Evolutionary conservation across 1,140 invertebrate species (phyloP), one percentile per base, ranked within the genome.

Genomic region (Aphis craccivora): DNA sequence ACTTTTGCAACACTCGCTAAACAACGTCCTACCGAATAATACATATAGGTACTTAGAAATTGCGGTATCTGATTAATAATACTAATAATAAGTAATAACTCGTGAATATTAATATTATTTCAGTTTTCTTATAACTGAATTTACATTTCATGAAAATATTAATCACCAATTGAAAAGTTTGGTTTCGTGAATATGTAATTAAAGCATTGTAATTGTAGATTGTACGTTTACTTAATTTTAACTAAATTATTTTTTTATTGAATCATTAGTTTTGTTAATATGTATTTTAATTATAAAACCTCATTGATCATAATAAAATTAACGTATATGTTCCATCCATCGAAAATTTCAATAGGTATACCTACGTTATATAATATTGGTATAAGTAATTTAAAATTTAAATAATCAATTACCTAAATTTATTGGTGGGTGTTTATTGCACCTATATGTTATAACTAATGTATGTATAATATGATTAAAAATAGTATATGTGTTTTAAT

Each of bases 121-220:
- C 18, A 48, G 86, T 48, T 48, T 1, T 45, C 4, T 48, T 40
- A 51, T 51, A 20, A 87, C 84, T 48, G 43, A 87, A 87, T 45
- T 45, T 87, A 45, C 43, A 88, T 88, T 88, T 53, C 20, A 88
- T 88, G 48, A 88, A 88, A 88, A 88, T 53, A 51, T 51, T 88
- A 88, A 45, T 87, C 40, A 43, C 48, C 87, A 88, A 88, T 88
- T 53, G 48, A 53, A 88, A 88, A 88, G 48, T 88, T 53, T 88
- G 48, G 48, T 88, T 88, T 88, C 87, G n/a, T 53, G 48, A 88
- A 88, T 51, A 53, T 87, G 86, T 87, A 87, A 83, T 9, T 76
- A 76, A 76, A 76, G 30, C 30, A 76, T 76, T 30, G 60, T 67
- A 67, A n/a, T 30, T 67, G 9, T 60, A 67, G 14, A 30, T 30